These are phyloP conservation scores for Onchidella celtica DNA, from an alignment of 2,888 invertebrate species.

Conservation along the genomic window DNA sequence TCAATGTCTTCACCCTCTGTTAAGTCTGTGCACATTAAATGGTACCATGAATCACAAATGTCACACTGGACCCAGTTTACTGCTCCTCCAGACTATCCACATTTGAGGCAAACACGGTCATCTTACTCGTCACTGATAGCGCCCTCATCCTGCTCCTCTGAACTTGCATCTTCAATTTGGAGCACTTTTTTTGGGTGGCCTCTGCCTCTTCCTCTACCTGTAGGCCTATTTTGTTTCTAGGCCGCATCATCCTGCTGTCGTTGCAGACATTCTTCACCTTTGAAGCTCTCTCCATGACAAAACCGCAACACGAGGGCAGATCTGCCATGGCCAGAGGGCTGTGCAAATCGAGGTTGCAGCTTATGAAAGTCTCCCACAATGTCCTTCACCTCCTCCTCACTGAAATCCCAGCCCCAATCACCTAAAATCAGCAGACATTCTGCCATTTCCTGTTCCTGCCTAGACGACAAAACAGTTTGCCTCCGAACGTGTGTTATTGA, in stretches of 20 bases:
- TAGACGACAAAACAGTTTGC: background rate
- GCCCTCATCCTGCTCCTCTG: background rate
- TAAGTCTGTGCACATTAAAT: background rate
- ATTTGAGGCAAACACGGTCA: background rate
- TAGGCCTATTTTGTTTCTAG: background rate
- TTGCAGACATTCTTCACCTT: background rate
- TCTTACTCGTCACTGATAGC: background rate
- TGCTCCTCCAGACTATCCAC: conserved; percentile 3
- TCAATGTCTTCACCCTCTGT: background rate
- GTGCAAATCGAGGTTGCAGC: background rate
- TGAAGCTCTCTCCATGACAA: background rate
- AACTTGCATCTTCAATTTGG: background rate
- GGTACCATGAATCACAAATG: background rate
- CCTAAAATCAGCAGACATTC: background rate
- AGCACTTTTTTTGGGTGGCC: background rate
- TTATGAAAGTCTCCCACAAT: background rate
- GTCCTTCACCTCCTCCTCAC: conserved; percentile 2
- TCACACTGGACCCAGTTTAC: conserved; percentile 3
- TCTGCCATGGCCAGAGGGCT: background rate
- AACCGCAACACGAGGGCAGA: background rate
- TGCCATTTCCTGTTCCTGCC: background rate
- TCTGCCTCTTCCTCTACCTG: background rate
- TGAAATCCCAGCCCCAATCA: conserved; percentile 5
- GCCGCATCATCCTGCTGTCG: background rate
- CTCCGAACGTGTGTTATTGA: background rate